Base-by-base conservation (phyloP, 2,888 invertebrate genomes). In the Mimumesa dahlbomi region DNA sequence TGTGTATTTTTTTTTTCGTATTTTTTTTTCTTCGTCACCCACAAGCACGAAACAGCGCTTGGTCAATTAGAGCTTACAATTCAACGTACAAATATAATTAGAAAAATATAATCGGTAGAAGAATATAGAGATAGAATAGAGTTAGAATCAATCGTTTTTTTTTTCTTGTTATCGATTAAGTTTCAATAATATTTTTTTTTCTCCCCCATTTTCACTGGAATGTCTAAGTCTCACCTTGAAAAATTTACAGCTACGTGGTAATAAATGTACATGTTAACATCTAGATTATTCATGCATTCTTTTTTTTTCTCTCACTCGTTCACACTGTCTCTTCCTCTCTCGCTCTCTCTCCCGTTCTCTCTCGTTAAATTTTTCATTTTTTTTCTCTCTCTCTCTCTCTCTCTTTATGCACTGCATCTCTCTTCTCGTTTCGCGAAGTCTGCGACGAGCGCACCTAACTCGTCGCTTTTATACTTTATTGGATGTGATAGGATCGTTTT, bases 31-130 rank as follows among this genome's bases (percentile, higher is more conserved):
- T 54, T 75, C 65, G 52, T 67, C 53, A 73, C 66, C 75, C 75
- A 65, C 80, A 84, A 84, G 83, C 80, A 80, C 77, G 78, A 63
- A 79, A 76, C 66, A 52, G 64, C 64, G 75, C 73, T 79, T 79
- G 76, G 84, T 88, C 86, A 82, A 83, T 86, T 87, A 85, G 83
- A 86, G 85, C 86, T 86, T 88, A 88, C 82, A 88, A 88, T 88
- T 88, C 84, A 88, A 89, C 88, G 88, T 89, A 89, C 88, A 89
- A 89, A 88, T 88, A 85, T 87, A 88, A 89, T 77, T 89, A 89
- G 89, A 89, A 89, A 89, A 89, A 89, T 89, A 89, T 88, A 88
- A 88, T 88, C 82, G 85, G 87, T 89, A 88, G 88, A 88, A 88
- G 88, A 88, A 88, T 86, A 86, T 88, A 88, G 88, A 88, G 87